Percentiles rank a stretch among this genome's conserved stretches.
Conservation (phyloP, 2,888 invertebrate genomes). For the Eupelmus urozonus region DNA sequence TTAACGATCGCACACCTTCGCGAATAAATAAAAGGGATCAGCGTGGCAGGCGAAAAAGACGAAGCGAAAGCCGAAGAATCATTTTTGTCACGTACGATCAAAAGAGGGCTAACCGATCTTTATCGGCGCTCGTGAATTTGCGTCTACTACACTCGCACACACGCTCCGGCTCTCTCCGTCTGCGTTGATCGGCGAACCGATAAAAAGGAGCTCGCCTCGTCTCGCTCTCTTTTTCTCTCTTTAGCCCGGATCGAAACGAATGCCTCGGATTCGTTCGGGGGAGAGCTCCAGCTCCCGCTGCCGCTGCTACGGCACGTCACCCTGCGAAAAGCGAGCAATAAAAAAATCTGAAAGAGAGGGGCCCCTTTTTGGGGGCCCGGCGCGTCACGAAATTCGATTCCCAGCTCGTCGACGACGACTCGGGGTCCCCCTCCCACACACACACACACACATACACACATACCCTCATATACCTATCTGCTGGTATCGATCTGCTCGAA, state of each 20-base stretch:
- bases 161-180: too few relatives aligned
- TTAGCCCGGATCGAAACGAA: too few relatives aligned
- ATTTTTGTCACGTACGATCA: constrained; percentile 56
- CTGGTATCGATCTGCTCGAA: constrained; percentile 55
- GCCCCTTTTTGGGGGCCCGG: constrained; percentile 23
- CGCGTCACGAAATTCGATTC: constrained; percentile 57
- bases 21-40: constrained; percentile 40
- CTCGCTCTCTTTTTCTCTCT: not conserved
- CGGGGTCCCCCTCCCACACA: too few relatives aligned
- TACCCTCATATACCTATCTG: constrained; percentile 21
- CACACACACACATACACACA: too few relatives aligned
- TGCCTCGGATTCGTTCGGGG: too few relatives aligned
- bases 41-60: not conserved
- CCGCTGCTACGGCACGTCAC: constrained; percentile 23
- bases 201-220: constrained; percentile 27
- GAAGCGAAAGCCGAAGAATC: constrained; percentile 13
- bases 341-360: constrained; percentile 9
- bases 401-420: not conserved
- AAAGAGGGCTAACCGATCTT: constrained; percentile 39
- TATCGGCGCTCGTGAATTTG: constrained; percentile 46
- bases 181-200: constrained; percentile 43
- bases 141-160: constrained; percentile 20
- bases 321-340: constrained; percentile 14
- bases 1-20: constrained; percentile 45
- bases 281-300: constrained; percentile 19